These are phyloP conservation scores for Mormyrops boulengeri DNA, from an alignment of 2,797 vertebrate genomes.

Conservation along the genomic window DNA sequence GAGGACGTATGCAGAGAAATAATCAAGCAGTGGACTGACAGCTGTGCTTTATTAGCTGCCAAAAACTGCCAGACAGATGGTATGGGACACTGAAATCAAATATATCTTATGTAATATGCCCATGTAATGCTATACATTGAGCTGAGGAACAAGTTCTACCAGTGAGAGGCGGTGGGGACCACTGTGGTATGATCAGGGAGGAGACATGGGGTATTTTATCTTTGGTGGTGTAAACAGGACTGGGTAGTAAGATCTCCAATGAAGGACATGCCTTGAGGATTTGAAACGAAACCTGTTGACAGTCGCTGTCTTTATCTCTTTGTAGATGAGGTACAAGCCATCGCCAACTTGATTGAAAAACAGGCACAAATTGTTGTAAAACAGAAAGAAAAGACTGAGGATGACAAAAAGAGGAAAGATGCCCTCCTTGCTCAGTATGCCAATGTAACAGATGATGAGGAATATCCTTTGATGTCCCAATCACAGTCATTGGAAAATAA, in stretches of 20 bases:
- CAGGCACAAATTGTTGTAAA: constrained; percentile 95
- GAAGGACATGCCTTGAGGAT: background rate
- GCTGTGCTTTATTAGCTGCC: constrained; percentile 44
- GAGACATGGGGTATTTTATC: background rate
- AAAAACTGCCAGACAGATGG: constrained; percentile 60
- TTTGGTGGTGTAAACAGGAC: background rate
- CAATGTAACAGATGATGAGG: constrained; percentile 84
- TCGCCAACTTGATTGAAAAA: constrained; percentile 89
- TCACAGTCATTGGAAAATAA: background rate
- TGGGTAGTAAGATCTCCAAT: background rate
- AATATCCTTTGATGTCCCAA: constrained; percentile 83
- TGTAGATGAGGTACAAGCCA: constrained; percentile 82
- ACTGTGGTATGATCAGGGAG: background rate
- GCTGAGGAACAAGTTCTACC: background rate
- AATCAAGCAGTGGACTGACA: constrained; percentile 77
- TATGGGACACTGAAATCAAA: constrained; percentile 43
- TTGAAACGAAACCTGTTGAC: background rate
- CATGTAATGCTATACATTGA: background rate
- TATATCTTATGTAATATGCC: background rate
- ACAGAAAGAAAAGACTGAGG: constrained; percentile 76
- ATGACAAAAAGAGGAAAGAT: constrained; percentile 79
- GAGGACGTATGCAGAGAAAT: constrained; percentile 82
- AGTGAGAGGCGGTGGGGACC: background rate
- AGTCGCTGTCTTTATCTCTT: background rate
- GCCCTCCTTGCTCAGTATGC: constrained; percentile 91